These are phyloP conservation scores for Nowickia ferox DNA, from an alignment of 2,888 invertebrate species.

Conservation along the genomic window DNA sequence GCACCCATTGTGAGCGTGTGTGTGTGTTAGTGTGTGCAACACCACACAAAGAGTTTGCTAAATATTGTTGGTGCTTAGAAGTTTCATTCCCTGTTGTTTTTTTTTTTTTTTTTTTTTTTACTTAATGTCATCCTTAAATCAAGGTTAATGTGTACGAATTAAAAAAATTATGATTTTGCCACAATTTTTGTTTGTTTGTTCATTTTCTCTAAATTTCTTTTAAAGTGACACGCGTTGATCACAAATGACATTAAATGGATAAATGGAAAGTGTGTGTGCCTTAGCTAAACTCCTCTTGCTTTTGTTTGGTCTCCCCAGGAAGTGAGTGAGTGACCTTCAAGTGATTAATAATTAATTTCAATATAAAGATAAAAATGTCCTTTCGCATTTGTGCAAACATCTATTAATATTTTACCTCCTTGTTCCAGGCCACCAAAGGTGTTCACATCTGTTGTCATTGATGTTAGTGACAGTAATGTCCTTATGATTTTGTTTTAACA, in stretches of 20 bases:
- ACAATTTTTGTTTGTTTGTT: conserved; percentile 35
- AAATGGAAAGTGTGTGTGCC: conserved; percentile 58
- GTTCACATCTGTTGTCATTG: conserved; percentile 68
- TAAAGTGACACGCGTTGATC: conserved; percentile 52
- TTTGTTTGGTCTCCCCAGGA: conserved; percentile 49
- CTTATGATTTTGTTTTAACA: conserved; percentile 64
- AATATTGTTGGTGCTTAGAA: conserved; percentile 1
- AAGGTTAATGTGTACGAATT: conserved; percentile 48
- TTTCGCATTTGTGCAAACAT: conserved; percentile 53
- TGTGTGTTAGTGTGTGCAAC: too few species aligned
- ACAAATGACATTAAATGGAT: conserved; percentile 55
- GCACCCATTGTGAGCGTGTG: not conserved
- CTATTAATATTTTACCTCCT: conserved; percentile 38
- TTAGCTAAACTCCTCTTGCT: conserved; percentile 47
- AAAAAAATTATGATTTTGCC: conserved; percentile 34
- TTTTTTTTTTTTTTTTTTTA: conserved; percentile 8
- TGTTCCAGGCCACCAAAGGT: conserved; percentile 54
- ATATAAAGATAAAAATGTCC: conserved; percentile 25
- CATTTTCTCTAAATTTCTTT: not conserved
- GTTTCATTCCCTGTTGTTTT: conserved; percentile 46
- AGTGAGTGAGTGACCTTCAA: conserved; percentile 49
- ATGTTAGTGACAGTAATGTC: conserved; percentile 50
- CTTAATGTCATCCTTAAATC: conserved; percentile 19
- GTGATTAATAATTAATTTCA: conserved; percentile 66
- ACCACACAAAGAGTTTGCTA: conserved; percentile 3